Conservation (phyloP, 2,113 vertebrate species). For the Osmerus mordax region DNA sequence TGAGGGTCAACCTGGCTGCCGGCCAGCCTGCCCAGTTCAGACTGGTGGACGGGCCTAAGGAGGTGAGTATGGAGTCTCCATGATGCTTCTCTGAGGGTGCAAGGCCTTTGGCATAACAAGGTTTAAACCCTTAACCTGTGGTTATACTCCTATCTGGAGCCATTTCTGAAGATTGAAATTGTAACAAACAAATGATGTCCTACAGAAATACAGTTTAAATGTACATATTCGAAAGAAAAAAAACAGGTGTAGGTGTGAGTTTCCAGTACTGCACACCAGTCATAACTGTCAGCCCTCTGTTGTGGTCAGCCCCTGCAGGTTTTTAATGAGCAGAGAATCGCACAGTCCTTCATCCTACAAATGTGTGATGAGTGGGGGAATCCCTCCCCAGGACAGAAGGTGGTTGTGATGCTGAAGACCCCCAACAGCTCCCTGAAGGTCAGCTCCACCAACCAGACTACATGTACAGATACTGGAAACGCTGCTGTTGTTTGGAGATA, state of each 20-base stretch:
- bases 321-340: slow-evolving; percentile 77
- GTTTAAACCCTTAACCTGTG: too few relatives aligned
- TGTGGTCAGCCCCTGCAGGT: slow-evolving; percentile 76
- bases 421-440: slow-evolving; percentile 48
- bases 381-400: slow-evolving; percentile 74
- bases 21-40: slow-evolving; percentile 78
- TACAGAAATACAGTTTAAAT: too few relatives aligned
- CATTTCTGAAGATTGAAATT: too few relatives aligned
- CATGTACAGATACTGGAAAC: not conserved
- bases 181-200: too few relatives aligned
- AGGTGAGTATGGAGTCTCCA: slow-evolving; percentile 30
- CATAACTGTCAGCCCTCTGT: slow-evolving; percentile 10
- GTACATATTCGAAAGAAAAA: too few relatives aligned
- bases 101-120: too few relatives aligned
- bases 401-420: slow-evolving; percentile 70
- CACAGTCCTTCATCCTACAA: slow-evolving; percentile 77
- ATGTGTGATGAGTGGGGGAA: slow-evolving; percentile 89
- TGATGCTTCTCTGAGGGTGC: not conserved
- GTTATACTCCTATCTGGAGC: too few relatives aligned
- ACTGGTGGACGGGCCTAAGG: slow-evolving; percentile 70
- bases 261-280: too few relatives aligned
- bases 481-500: not conserved
- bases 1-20: slow-evolving; percentile 74
- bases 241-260: too few relatives aligned
- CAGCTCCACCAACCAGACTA: slow-evolving; percentile 11